Conservation (phyloP, 2,113 vertebrate genomes). For the Poecile atricapillus region DNA sequence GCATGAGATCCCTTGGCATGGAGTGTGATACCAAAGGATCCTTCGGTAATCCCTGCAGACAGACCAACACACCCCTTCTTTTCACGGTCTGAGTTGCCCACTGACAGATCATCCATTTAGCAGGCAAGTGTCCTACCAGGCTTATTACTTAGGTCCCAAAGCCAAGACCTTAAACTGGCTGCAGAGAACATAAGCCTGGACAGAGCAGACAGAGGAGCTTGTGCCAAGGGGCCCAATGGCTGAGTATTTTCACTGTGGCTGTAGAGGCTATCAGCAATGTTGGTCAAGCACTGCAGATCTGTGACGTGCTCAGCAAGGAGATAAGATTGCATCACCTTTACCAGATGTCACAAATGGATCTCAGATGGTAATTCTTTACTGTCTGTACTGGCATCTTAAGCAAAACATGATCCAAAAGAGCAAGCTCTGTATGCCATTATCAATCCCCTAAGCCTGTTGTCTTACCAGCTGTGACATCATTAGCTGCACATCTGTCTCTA, state of each 20-base stretch:
- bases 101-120: neutral
- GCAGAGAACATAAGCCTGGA: neutral
- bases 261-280: neutral
- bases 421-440: neutral
- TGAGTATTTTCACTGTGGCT: neutral
- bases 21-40: neutral
- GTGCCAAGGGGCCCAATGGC: neutral
- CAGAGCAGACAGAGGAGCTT: neutral
- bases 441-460: neutral
- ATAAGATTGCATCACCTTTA: neutral
- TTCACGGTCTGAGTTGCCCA: neutral
- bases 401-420: slow-evolving; percentile 13
- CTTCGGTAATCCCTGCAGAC: neutral
- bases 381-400: neutral
- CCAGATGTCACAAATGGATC: slow-evolving; percentile 11
- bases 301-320: neutral
- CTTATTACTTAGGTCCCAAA: neutral
- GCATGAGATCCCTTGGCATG: neutral
- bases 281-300: neutral
- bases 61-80: neutral
- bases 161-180: neutral
- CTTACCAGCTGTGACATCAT: slow-evolving; percentile 30
- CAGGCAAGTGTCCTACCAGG: neutral
- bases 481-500: slow-evolving; percentile 33
- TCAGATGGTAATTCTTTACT: slow-evolving; percentile 17